A percentile compares a stretch with the other conserved stretches of the same genome.
Conservation (phyloP, 2,797 vertebrate species). For the Hypotaenidia philippensis region DNA sequence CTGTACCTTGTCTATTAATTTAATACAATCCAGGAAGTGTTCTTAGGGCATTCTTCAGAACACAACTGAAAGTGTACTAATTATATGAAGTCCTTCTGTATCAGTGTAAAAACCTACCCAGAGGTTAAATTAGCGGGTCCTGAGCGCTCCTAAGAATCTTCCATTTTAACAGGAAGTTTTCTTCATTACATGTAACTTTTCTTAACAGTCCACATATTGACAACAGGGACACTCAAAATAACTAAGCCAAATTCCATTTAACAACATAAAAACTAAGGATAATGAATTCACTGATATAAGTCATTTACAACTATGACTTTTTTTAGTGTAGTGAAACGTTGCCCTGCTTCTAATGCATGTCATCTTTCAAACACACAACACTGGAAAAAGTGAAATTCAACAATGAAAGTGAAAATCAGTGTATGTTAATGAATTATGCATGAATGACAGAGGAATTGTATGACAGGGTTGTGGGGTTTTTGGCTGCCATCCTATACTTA, state of each 20-base stretch:
- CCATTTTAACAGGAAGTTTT: neutral
- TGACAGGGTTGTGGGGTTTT: neutral
- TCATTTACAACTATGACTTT: neutral
- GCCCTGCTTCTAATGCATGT: neutral
- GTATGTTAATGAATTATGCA: slow-evolving; percentile 36
- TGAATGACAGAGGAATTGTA: slow-evolving; percentile 4
- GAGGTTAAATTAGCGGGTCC: neutral
- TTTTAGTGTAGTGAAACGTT: neutral
- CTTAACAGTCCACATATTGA: neutral
- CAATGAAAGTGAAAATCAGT: neutral
- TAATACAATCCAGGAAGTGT: neutral
- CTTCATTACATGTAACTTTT: neutral
- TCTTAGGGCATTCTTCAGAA: neutral
- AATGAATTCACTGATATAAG: neutral
- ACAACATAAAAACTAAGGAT: neutral
- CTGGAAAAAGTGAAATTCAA: neutral
- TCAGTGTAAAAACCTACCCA: neutral
- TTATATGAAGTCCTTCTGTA: neutral
- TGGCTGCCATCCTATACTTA: slow-evolving; percentile 4
- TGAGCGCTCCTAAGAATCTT: neutral
- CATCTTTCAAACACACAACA: neutral
- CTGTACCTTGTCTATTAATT: neutral
- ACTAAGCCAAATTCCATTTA: neutral
- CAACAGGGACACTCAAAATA: neutral
- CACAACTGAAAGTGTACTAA: neutral